These are phyloP conservation scores for Drosophila gaucha DNA, from an alignment of 2,888 invertebrate genomes.

Conservation along the genomic window DNA sequence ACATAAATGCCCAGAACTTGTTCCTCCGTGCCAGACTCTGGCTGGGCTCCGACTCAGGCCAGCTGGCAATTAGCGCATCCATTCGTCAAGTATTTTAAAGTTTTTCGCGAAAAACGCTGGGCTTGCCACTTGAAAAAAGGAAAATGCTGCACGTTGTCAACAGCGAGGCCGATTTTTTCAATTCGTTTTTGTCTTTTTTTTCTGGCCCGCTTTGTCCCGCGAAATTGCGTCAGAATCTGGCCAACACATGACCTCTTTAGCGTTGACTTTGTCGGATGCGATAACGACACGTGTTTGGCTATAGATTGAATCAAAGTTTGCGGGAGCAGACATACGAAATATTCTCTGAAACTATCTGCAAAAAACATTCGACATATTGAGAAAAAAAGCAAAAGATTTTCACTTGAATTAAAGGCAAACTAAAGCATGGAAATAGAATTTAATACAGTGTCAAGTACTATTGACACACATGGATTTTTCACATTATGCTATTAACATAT, in stretches of 20 bases:
- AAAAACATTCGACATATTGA: not conserved
- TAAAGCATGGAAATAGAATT: not conserved
- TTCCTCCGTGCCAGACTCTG: conserved; percentile 39
- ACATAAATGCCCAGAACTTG: conserved; percentile 70
- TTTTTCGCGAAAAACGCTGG: conserved; percentile 72
- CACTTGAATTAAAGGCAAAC: not conserved
- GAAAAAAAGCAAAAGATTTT: not conserved
- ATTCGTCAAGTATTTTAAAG: conserved; percentile 73
- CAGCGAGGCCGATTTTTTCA: conserved; percentile 19
- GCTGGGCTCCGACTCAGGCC: conserved; percentile 23
- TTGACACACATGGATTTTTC: not conserved
- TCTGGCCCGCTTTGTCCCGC: conserved; percentile 34
- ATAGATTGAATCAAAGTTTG: conserved; percentile 47
- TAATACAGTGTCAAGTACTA: not conserved
- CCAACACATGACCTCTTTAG: conserved; percentile 69
- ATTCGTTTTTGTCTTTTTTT: conserved; percentile 23
- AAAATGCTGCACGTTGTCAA: conserved; percentile 54
- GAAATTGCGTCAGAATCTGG: conserved; percentile 64
- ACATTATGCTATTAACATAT: not conserved
- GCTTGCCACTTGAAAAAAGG: conserved; percentile 66
- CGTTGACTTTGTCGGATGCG: conserved; percentile 34
- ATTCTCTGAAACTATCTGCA: conserved; percentile 18
- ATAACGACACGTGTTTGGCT: conserved; percentile 45
- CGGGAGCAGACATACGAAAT: conserved; percentile 27
- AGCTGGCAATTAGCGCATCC: conserved; percentile 62